Base-by-base conservation (phyloP, 2,113 vertebrate species). In the Oophaga pumilio region DNA sequence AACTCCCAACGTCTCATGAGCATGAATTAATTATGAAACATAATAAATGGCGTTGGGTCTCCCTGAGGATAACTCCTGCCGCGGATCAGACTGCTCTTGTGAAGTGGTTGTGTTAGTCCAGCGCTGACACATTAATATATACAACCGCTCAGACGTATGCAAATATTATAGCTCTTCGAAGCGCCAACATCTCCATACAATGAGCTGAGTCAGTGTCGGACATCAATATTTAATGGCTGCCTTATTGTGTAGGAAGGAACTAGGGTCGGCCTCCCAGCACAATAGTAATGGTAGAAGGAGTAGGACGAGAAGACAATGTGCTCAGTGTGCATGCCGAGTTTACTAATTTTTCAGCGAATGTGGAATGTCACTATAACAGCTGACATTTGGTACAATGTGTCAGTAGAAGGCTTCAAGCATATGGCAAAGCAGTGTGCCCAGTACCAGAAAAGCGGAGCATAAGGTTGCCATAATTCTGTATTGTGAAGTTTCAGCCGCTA, bases 161-260 rank as follows among this genome's bases (percentile, higher is more conserved):
- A 20, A 33, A 64, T 50, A 20, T 82, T 82, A 60, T 82, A n/a
- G 14, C 18, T 50, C 33, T 33, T 50, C 24, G 50, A 66, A 66
- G 71, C 33, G 10, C 71, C 17, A 20, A 24, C 28, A 74, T 7
- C 43, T 1, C 33, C 26, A 59, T 59, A 59, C 77, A 24, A 59
- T 56, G 24, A 33, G 14, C 68, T 71, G 68, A 79, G 77, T 79
- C 77, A 59, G 12, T 18, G 33, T 50, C 14, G 52, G 59, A 20
- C 12, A 68, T 84, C n/a, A 73, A 73, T 84, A 84, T 74, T 74
- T 84, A 84, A 84, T 84, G 43, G 49, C 59, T 68, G 14, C 7
- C 15, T 84, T n/a, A 52, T 20, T 57, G 26, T 84, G 49, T 74
- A 56, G 52, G 50, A 73, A 26, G 8, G 52, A 13, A 74, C 33